Evolutionary conservation across 2,797 vertebrate genomes (phyloP), one percentile per base, ranked within the genome.

Genomic region (Amblyopsis hoosieri): DNA sequence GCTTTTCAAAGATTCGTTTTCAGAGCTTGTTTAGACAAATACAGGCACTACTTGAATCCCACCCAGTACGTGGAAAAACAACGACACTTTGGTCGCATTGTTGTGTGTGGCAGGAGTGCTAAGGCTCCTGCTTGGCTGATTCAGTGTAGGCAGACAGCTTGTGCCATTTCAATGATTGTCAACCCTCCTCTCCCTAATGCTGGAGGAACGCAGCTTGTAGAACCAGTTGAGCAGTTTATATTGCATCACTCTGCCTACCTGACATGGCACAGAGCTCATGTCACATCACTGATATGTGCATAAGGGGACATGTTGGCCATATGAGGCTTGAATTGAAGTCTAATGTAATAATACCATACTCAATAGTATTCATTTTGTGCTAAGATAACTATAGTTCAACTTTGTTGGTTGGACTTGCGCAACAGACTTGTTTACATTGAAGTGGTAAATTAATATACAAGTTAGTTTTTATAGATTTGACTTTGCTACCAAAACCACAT

Each of bases 151-250:
- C 82, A 64, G 80, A 78, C 79, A 76, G 78, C 78, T 79, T 75
- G 75, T 87, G 87, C 75, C 80, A 75, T 85, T 82, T 82, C 82
- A 66, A 64, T 81, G 78, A 78, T 67, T 81, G 81, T 87, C 85
- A 81, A 45, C 57, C 60, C 75, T 76, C n/a, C 74, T 77, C 66
- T 75, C 67, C 49, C 71, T 78, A 76, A 81, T 67, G 80, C 81
- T 54, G 53, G 47, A 78, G 85, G 79, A 87, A 84, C 69, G 70
- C 79, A 75, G 81, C 79, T 73, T 12, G 85, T 73, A 67, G 86
- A 89, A 89, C 89, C 86, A 86, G 90, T 86, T 78, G 81, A 85
- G 80, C 85, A 74, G 76, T 81, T 72, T 83, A 68, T 79, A 59
- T 85, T 86, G 67, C 79, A 77, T 81, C 80, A 80, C 79, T 57